Percentiles rank a stretch among this genome's conserved stretches.
Evolutionary conservation across 2,888 invertebrate genomes (phyloP).

Genomic region (Caenorhabditis zanzibari): DNA sequence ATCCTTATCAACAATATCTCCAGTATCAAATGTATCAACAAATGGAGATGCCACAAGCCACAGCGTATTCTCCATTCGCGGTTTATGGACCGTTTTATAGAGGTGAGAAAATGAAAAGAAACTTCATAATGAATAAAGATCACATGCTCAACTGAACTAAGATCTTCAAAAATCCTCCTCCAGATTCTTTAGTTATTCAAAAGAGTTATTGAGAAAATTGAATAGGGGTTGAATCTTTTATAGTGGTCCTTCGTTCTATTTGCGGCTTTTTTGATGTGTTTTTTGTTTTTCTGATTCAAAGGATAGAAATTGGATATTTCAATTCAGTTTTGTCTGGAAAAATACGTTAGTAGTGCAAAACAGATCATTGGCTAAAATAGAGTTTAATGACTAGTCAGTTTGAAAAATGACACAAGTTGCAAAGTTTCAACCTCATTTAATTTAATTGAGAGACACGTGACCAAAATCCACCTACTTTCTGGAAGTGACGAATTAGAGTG

Average conservation of each 20-base stretch:
- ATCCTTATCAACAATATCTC: conserved; percentile 52
- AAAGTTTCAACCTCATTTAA: neutral
- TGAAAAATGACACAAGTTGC: neutral
- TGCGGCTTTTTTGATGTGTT: neutral
- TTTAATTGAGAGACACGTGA: conserved; percentile 5
- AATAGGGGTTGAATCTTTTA: neutral
- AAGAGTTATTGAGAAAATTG: neutral
- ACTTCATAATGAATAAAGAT: too few species aligned
- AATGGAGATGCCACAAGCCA: conserved; percentile 15
- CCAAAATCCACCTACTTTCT: conserved; percentile 5
- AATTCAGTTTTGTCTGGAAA: too few species aligned
- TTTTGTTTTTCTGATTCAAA: neutral
- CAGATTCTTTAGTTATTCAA: neutral
- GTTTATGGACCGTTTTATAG: conserved; percentile 58
- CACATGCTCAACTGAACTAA: too few species aligned
- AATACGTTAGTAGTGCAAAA: neutral
- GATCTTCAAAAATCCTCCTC: neutral
- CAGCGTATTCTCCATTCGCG: conserved; percentile 39
- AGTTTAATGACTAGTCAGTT: neutral
- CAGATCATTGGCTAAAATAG: neutral
- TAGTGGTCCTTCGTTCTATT: neutral
- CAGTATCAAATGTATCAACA: conserved; percentile 60
- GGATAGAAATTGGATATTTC: neutral
- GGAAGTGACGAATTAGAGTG: conserved; percentile 20
- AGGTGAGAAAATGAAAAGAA: conserved; percentile 23